Base-by-base conservation (phyloP, 2,888 invertebrate species). In the Ceramica pisi region DNA sequence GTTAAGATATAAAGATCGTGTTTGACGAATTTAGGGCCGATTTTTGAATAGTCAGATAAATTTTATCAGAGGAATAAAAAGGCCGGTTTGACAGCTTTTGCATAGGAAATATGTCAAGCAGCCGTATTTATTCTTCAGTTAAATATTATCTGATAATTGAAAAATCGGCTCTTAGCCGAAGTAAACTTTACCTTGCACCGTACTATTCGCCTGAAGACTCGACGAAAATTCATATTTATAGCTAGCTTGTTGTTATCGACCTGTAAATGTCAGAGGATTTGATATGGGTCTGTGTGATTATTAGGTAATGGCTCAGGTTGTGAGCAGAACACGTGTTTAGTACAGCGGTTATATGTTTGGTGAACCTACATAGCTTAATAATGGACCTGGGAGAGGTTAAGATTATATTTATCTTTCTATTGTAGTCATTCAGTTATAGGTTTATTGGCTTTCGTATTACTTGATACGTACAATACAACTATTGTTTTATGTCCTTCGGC, bases 231-330 rank as follows among this genome's bases (percentile, higher is more conserved):
- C 75, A 72, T 84, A 75, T 75, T 71, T 74, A 75, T 73, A 56
- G 74, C n/a, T 63, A 67, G 60, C 55, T 71, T 70, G 53, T 53
- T 63, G 53, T 46, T 71, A 78, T 74, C 81, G 80, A 74, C 82
- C 63, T 61, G 77, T 75, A 70, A 75, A 78, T 74, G 78, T 82
- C 75, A 75, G 61, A 62, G 62, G 66, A 75, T 75, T 82, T 80
- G 71, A 81, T 64, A 60, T 66, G 67, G 81, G 79, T 66, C 41
- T 55, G 69, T 31, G 55, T 56, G 56, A 66, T 66, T 78, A 60
- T 57, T 66, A 73, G 64, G 78, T 78, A 72, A 73, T 64, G 16
- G 51, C 46, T 38, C 23, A n/a, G 26, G 60, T 62, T 76, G 53
- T 59, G 51, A 41, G 38, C 35, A 6, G 41, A 63, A 50, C 23